A percentile compares a stretch with the other conserved stretches of the same genome.
Conservation (phyloP, 2,797 vertebrate genomes). For the Esox lucius region DNA sequence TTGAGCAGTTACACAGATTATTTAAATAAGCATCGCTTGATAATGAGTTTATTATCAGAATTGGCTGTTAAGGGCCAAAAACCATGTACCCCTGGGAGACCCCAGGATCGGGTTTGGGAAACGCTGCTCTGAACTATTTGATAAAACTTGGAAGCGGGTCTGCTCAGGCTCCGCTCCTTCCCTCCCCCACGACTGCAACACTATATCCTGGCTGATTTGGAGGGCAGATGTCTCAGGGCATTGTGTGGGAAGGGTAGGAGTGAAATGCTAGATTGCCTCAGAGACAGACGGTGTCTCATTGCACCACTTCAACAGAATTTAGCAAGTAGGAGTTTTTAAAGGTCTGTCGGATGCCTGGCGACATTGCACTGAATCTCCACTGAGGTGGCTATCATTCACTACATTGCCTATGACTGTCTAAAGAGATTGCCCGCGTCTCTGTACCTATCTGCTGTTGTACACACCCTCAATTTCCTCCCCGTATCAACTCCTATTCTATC, state of each 20-base stretch:
- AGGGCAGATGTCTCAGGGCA: slow-evolving; percentile 38
- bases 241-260: slow-evolving; percentile 47
- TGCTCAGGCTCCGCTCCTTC: slow-evolving; percentile 14
- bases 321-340: slow-evolving; percentile 38
- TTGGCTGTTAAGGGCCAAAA: too few relatives aligned
- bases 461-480: not conserved
- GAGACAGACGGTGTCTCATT: slow-evolving; percentile 25
- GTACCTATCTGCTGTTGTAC: not conserved
- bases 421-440: not conserved
- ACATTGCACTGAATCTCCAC: not conserved
- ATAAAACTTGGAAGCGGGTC: slow-evolving; percentile 15
- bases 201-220: slow-evolving; percentile 31
- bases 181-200: slow-evolving; percentile 18
- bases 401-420: not conserved
- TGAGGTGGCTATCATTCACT: not conserved
- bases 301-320: slow-evolving; percentile 37
- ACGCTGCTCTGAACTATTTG: not conserved
- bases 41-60: not conserved
- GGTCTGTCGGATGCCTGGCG: not conserved
- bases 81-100: too few relatives aligned
- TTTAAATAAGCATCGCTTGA: not conserved
- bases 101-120: not conserved
- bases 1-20: too few relatives aligned
- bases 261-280: slow-evolving; percentile 50
- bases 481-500: not conserved